Evolutionary conservation across 2,888 invertebrate genomes (phyloP).

Genomic region (Eretmocerus hayati): DNA sequence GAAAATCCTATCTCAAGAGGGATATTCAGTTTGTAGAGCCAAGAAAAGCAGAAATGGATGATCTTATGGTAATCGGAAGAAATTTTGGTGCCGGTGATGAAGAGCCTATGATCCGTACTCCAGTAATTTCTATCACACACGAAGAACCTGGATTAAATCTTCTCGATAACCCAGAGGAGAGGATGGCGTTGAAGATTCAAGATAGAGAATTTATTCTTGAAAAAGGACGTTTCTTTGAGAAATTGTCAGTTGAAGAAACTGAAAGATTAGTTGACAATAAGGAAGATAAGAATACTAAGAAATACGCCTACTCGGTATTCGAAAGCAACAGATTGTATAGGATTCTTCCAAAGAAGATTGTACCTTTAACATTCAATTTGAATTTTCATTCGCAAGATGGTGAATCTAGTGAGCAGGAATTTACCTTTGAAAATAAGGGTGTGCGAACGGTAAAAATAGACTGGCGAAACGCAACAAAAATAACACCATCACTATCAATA

Average conservation of each 20-base stretch:
- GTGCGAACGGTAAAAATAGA: slow-evolving; percentile 49
- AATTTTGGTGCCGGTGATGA: neutral
- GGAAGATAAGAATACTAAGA: slow-evolving; percentile 1
- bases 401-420: slow-evolving; percentile 15
- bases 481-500: slow-evolving; percentile 17
- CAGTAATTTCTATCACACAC: slow-evolving; percentile 24
- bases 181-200: slow-evolving; percentile 28
- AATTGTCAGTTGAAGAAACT: neutral
- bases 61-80: slow-evolving; percentile 35
- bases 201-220: slow-evolving; percentile 27
- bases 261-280: neutral
- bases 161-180: slow-evolving; percentile 9
- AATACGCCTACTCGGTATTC: slow-evolving; percentile 10
- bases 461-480: slow-evolving; percentile 43
- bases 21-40: slow-evolving; percentile 32
- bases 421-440: slow-evolving; percentile 51
- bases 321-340: slow-evolving; percentile 2
- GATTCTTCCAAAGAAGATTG: slow-evolving; percentile 5
- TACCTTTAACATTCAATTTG: slow-evolving; percentile 26
- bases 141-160: slow-evolving; percentile 1
- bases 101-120: slow-evolving; percentile 2
- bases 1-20: slow-evolving; percentile 23
- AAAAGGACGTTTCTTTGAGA: slow-evolving; percentile 5
- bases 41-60: slow-evolving; percentile 32
- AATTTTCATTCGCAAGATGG: slow-evolving; percentile 19